A percentile compares a stretch with the other conserved stretches of the same genome.
Evolutionary conservation across 2,888 invertebrate genomes (phyloP).

Genomic region (Bembecia ichneumoniformis): DNA sequence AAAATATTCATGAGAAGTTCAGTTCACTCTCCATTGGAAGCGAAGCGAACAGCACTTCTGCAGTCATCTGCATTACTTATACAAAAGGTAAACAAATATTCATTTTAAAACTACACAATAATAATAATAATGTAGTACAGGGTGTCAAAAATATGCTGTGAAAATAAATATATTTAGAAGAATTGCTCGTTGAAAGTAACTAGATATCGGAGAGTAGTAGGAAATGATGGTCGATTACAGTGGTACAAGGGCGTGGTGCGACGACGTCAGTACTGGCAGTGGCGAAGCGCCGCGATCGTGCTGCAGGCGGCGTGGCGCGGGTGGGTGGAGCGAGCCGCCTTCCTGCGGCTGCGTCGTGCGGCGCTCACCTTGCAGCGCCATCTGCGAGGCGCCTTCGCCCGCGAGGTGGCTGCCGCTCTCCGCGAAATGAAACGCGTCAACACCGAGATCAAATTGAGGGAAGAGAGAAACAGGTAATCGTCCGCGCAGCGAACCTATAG

Average conservation of each 20-base stretch:
- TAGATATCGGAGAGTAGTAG: too few relatives aligned
- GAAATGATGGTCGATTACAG: constrained; percentile 18
- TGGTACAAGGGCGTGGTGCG: constrained; percentile 78
- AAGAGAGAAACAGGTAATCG: constrained; percentile 65
- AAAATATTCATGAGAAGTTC: constrained; percentile 88
- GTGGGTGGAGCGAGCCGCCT: constrained; percentile 86
- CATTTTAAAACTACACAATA: too few relatives aligned
- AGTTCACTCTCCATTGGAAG: constrained; percentile 89
- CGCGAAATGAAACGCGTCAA: constrained; percentile 90
- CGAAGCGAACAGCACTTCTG: constrained; percentile 79
- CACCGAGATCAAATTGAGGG: constrained; percentile 86
- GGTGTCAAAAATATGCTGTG: too few relatives aligned
- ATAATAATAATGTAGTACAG: too few relatives aligned
- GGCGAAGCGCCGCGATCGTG: constrained; percentile 77
- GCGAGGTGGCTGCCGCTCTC: constrained; percentile 88
- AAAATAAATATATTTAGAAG: too few relatives aligned
- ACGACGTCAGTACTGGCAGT: constrained; percentile 77
- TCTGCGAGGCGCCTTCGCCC: constrained; percentile 89
- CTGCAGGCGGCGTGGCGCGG: constrained; percentile 90
- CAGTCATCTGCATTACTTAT: constrained; percentile 79
- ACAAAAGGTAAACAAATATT: constrained; percentile 70
- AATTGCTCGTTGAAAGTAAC: too few relatives aligned
- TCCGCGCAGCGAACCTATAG: too few relatives aligned
- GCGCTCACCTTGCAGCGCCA: constrained; percentile 89
- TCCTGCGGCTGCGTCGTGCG: constrained; percentile 85